Conservation (phyloP, 2,797 vertebrate genomes). For the Sphenopsis melanotis region DNA sequence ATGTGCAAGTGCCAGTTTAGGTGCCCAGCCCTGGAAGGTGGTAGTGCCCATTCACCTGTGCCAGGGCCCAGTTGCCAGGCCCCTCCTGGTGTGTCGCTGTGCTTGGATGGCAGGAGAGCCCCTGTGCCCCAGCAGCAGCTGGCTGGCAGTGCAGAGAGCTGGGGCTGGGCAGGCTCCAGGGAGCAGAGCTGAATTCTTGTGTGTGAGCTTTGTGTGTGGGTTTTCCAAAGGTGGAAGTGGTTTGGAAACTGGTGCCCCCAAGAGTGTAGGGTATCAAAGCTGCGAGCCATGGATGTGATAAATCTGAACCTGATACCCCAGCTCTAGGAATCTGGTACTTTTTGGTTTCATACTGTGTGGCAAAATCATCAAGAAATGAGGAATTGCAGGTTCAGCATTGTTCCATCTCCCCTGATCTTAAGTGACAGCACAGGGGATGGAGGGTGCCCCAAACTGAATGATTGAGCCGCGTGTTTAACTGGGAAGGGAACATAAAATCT, state of each 20-base stretch:
- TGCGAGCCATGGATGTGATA: not conserved
- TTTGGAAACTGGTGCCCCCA: not conserved
- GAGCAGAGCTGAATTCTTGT: not conserved
- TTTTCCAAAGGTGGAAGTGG: not conserved
- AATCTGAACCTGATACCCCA: not conserved
- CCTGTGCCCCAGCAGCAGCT: not conserved
- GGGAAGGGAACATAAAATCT: not conserved
- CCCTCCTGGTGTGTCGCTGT: not conserved
- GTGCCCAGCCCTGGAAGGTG: not conserved
- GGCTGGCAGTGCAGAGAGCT: not conserved
- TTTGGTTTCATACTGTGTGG: not conserved
- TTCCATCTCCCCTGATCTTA: not conserved
- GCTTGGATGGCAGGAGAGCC: not conserved
- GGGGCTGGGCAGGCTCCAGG: not conserved
- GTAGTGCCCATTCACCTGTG: not conserved
- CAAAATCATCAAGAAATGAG: not conserved
- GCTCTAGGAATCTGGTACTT: not conserved
- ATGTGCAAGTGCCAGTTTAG: not conserved
- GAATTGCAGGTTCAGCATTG: not conserved
- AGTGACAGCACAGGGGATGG: not conserved
- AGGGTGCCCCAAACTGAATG: not conserved
- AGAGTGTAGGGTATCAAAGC: accelerated
- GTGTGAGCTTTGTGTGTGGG: not conserved
- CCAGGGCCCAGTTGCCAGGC: not conserved
- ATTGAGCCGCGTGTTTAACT: not conserved